phyloP scores from a whole-genome alignment of 2,113 vertebrate species.

The Protobothrops mucrosquamatus region DNA sequence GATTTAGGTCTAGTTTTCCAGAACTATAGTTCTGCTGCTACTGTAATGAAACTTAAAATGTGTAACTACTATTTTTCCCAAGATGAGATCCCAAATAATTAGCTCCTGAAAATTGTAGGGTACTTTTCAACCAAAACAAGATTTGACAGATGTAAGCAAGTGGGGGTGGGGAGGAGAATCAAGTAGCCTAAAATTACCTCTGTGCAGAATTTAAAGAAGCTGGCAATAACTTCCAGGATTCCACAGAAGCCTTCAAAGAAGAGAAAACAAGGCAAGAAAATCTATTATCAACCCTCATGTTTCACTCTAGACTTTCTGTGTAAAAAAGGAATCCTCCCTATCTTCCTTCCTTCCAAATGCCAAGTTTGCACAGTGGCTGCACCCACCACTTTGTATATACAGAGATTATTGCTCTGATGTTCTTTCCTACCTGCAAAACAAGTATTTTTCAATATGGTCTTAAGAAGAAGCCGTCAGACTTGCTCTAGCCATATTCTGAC shows the following conservation, averaged over 20 bases:
- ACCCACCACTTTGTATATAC: not conserved
- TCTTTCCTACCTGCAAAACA: not conserved
- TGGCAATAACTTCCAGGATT: not conserved
- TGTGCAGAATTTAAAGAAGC: not conserved
- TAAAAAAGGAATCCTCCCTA: not conserved
- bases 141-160: not conserved
- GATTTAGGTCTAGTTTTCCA: not conserved
- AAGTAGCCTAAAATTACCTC: not conserved
- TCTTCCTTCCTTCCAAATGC: not conserved
- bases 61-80: not conserved
- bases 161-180: not conserved
- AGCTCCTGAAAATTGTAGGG: not conserved
- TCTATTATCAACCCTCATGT: not conserved
- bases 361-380: not conserved
- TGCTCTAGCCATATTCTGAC: constrained; percentile 22
- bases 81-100: not conserved
- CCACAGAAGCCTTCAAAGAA: not conserved
- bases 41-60: not conserved
- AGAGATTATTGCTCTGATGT: not conserved
- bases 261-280: not conserved
- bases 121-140: not conserved
- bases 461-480: not conserved
- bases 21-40: not conserved
- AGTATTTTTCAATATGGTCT: not conserved
- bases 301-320: not conserved